Base-by-base conservation (phyloP, 2,888 invertebrate species). In the Anorthoa munda region DNA sequence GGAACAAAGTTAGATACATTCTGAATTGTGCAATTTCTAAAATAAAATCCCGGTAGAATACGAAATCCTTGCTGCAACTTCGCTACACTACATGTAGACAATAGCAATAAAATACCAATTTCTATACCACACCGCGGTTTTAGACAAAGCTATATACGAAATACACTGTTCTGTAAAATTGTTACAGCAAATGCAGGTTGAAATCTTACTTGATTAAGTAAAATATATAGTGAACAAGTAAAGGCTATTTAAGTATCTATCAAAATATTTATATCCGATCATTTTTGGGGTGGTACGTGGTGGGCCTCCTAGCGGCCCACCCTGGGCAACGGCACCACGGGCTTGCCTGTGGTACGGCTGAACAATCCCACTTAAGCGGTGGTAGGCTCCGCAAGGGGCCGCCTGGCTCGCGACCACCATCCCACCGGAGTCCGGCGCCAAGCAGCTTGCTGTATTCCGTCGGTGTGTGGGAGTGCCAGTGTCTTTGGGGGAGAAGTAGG, bases 101-200 rank as follows among this genome's bases (percentile, higher is more conserved):
- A 77, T 18, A 50, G 61, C 82, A 77, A 72, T 81, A 82, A 69
- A 82, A 69, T 64, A 82, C 68, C 72, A 72, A 80, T 82, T 66
- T 78, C 66, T 53, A 72, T 48, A 72, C 51, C 59, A 45, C 45
- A 66, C 55, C n/a, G 68, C 55, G 58, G 18, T 66, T 58, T 66
- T 17, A 59, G n/a, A 65, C 66, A 69, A 18, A 66, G 45, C 21
- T 75, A 23, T 72, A 60, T 48, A 59, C 18, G 11, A 59, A 45
- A 72, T 64, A 45, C 15, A 66, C 9, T 66, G 56, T 13, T 51
- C 53, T 72, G 63, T 4, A n/a, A 48, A 64, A 60, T 71, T 58
- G 39, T 61, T 26, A 39, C 7, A 64, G 45, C n/a, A 23, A 76
- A 67, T 76, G 50, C 4, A 45, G 15, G 15, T 70, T 18, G 15